phyloP scores from a whole-genome alignment of 1,140 invertebrate species.

The Medauroidea extradentata region DNA sequence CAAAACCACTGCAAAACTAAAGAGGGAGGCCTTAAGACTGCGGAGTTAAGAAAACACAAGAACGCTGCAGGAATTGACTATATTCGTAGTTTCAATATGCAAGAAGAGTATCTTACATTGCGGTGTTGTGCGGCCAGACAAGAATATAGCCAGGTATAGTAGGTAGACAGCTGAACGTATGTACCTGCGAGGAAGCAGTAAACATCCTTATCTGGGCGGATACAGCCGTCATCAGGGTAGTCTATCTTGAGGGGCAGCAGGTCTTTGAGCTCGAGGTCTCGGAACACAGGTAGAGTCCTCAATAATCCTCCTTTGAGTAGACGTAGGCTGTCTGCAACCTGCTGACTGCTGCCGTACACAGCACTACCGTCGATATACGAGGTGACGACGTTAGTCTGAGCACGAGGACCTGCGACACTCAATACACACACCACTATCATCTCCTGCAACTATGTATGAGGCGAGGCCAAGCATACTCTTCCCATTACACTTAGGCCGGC shows the following conservation, averaged over 20 bases:
- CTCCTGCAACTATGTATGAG: no score
- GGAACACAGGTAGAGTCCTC: slow-evolving; percentile 41
- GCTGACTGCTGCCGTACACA: slow-evolving; percentile 48
- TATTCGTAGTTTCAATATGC: no score
- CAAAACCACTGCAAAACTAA: no score
- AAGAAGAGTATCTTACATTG: not conserved
- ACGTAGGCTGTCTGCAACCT: slow-evolving; percentile 45
- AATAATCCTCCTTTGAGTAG: slow-evolving; percentile 45
- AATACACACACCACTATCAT: slow-evolving; percentile 44
- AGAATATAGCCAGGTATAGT: not conserved
- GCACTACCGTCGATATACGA: slow-evolving; percentile 50
- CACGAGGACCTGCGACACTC: slow-evolving; percentile 43
- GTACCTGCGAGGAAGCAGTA: slow-evolving; percentile 54
- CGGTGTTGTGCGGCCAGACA: not conserved
- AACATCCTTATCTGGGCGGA: slow-evolving; percentile 43
- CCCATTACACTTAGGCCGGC: no score
- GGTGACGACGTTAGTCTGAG: slow-evolving; percentile 47
- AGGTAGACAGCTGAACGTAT: not conserved
- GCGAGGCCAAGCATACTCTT: no score
- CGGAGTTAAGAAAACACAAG: no score
- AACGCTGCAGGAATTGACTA: no score
- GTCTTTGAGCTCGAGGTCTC: slow-evolving; percentile 46
- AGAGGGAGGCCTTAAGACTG: no score
- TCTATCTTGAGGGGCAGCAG: slow-evolving; percentile 48
- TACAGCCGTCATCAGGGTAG: slow-evolving; percentile 51